phyloP scores from a whole-genome alignment of 2,888 invertebrate genomes.

The Amaurobius ferox region DNA sequence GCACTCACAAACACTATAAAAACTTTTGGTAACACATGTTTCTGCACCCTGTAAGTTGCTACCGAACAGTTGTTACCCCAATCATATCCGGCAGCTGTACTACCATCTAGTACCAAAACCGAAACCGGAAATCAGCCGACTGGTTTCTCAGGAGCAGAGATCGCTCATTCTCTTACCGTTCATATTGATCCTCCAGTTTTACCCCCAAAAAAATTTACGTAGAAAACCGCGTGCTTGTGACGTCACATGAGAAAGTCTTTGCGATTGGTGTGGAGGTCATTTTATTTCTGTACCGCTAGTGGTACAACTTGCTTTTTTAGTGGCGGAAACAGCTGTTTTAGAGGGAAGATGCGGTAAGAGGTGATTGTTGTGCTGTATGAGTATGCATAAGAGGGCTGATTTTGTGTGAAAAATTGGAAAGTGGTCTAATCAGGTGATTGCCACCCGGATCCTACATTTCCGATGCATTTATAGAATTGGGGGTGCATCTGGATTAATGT shows the following conservation, averaged over 20 bases:
- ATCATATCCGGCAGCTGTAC: conserved; percentile 64
- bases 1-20: too few relatives aligned
- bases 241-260: conserved; percentile 71
- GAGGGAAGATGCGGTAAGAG: not conserved
- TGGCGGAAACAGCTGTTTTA: conserved; percentile 63
- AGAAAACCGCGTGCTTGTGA: conserved; percentile 53
- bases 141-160: conserved; percentile 57
- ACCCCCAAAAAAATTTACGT: conserved; percentile 29
- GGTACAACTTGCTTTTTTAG: conserved; percentile 21
- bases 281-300: conserved; percentile 16
- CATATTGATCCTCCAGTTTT: conserved; percentile 32
- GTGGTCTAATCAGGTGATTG: not conserved
- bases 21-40: not conserved
- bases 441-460: conserved; percentile 5
- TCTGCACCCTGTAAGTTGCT: not conserved
- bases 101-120: conserved; percentile 42
- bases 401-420: not conserved
- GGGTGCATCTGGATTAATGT: too few relatives aligned
- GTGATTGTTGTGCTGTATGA: not conserved
- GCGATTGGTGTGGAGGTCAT: conserved; percentile 39
- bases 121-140: conserved; percentile 61
- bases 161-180: not conserved
- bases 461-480: not conserved
- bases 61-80: not conserved
- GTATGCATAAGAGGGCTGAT: not conserved